phyloP scores from a whole-genome alignment of 1,140 invertebrate species.

The Saccostrea echinata region DNA sequence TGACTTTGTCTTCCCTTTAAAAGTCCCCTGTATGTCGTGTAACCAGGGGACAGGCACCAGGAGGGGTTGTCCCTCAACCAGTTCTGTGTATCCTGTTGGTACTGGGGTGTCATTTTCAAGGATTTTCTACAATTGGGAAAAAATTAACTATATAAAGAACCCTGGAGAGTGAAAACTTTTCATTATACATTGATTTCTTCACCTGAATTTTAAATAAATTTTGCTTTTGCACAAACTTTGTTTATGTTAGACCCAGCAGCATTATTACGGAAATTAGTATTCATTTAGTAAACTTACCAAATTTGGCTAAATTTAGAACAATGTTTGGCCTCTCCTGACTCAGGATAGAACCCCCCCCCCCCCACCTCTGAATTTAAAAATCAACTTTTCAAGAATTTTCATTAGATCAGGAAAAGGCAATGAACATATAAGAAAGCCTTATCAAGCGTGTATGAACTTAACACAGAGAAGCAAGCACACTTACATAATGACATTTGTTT shows the following conservation, averaged over 20 bases:
- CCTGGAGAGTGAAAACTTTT: not conserved
- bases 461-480: not conserved
- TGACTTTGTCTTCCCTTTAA: not conserved
- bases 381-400: conserved; percentile 1
- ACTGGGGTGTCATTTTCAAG: not conserved
- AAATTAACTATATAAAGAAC: not conserved
- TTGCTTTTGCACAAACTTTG: not conserved
- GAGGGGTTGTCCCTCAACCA: not conserved
- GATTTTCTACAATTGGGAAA: conserved; percentile 2
- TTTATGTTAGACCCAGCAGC: no score
- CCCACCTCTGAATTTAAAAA: not conserved
- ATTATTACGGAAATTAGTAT: no score
- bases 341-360: no score
- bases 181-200: not conserved
- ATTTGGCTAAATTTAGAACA: no score
- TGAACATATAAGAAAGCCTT: not conserved
- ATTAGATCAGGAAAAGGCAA: not conserved
- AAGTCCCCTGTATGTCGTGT: not conserved
- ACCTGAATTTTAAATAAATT: not conserved
- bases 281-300: no score
- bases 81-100: not conserved
- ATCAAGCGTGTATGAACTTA: not conserved
- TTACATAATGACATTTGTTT: conserved; percentile 1
- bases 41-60: not conserved
- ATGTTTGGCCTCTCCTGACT: no score